Evolutionary conservation across 2,797 vertebrate species (phyloP).

Genomic region (Pempheris klunzingeri): DNA sequence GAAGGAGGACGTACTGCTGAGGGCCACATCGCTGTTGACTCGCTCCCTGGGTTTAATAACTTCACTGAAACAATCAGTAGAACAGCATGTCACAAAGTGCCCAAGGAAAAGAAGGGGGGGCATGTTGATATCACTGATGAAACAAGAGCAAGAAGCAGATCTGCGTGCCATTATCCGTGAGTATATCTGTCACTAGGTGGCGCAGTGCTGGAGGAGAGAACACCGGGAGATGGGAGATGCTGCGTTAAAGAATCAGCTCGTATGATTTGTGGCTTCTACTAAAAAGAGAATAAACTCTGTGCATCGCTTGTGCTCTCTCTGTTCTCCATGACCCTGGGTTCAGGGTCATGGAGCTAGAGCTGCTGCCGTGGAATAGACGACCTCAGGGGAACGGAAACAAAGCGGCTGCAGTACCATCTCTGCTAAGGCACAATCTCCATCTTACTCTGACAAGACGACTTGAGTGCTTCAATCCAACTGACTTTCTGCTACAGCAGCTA

Average conservation of each 20-base stretch:
- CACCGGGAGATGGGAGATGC: background rate
- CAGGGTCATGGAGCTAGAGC: constrained; percentile 23
- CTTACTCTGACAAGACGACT: constrained; percentile 10
- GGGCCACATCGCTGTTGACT: background rate
- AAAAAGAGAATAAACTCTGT: constrained; percentile 3
- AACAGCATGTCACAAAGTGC: constrained; percentile 1
- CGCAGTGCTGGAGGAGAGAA: background rate
- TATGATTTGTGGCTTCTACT: too few species aligned
- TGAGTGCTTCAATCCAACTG: background rate
- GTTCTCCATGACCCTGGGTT: constrained; percentile 30
- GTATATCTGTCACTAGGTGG: background rate
- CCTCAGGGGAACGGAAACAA: constrained; percentile 17
- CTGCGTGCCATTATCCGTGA: background rate
- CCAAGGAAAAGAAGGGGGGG: background rate
- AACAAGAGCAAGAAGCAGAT: background rate
- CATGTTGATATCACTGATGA: background rate
- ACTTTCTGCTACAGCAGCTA: constrained; percentile 16
- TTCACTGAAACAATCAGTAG: constrained; percentile 8
- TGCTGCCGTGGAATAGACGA: constrained; percentile 5
- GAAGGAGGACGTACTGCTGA: background rate
- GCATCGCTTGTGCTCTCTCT: constrained; percentile 6
- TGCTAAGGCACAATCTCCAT: constrained; percentile 17
- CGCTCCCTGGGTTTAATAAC: background rate
- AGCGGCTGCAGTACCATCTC: constrained; percentile 28
- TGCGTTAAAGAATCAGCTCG: background rate